Evolutionary conservation across 1,140 invertebrate genomes (phyloP).

Genomic region (Ectropis grisescens): DNA sequence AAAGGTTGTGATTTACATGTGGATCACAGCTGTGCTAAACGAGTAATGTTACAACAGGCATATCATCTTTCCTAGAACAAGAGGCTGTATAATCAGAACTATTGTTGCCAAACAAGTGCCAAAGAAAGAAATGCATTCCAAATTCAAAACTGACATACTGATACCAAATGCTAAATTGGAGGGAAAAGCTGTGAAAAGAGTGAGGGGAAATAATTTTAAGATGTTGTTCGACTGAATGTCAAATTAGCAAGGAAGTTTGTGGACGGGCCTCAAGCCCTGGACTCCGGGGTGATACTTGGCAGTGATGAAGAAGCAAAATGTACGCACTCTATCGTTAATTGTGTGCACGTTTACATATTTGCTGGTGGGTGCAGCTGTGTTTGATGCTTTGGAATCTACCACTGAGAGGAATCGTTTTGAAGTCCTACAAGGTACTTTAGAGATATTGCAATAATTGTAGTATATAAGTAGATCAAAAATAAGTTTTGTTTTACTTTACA

Average conservation of each 20-base stretch:
- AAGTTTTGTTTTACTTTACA: too few species aligned
- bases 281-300: slow-evolving; percentile 45
- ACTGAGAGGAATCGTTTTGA: slow-evolving; percentile 90
- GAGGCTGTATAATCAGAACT: too few species aligned
- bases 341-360: slow-evolving; percentile 99
- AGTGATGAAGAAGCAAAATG: slow-evolving; percentile 96
- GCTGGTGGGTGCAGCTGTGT: slow-evolving; percentile 98
- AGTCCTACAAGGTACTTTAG: slow-evolving; percentile 85
- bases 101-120: slow-evolving; percentile 4
- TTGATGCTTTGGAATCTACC: slow-evolving; percentile 97
- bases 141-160: slow-evolving; percentile 12
- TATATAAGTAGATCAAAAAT: not conserved
- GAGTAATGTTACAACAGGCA: too few species aligned
- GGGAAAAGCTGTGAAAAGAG: slow-evolving; percentile 14
- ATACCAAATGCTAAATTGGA: slow-evolving; percentile 17
- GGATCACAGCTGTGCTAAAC: too few species aligned
- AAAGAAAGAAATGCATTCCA: slow-evolving; percentile 13
- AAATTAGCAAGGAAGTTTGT: slow-evolving; percentile 24
- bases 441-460: too few species aligned
- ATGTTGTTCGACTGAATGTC: slow-evolving; percentile 30
- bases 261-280: slow-evolving; percentile 39
- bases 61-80: too few species aligned
- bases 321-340: slow-evolving; percentile 97
- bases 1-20: too few species aligned
- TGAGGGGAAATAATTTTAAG: slow-evolving; percentile 8